phyloP scores from a whole-genome alignment of 2,797 vertebrate species.

The Syngnathus acus region DNA sequence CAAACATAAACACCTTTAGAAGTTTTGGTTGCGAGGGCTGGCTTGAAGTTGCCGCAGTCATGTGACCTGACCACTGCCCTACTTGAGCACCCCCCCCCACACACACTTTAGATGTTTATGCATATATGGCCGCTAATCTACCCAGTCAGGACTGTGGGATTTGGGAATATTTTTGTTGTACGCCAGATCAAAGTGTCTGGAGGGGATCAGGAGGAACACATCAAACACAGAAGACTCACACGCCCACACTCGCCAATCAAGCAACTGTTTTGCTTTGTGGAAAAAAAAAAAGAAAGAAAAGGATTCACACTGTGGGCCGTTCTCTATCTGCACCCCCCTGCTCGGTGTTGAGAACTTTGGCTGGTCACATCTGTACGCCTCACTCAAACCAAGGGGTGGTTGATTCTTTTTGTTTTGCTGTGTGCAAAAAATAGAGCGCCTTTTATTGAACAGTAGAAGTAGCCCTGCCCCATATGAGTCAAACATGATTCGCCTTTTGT shows the following conservation, averaged over 20 bases:
- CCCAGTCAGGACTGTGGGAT: slow-evolving; percentile 68
- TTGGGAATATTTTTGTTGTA: slow-evolving; percentile 72
- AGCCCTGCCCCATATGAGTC: slow-evolving; percentile 1
- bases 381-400: slow-evolving; percentile 21
- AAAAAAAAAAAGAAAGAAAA: slow-evolving; percentile 12
- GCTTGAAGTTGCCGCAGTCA: slow-evolving; percentile 58
- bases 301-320: slow-evolving; percentile 48
- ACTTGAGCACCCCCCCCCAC: slow-evolving; percentile 57
- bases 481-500: slow-evolving; percentile 49
- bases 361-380: slow-evolving; percentile 41
- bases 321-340: slow-evolving; percentile 42
- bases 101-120: slow-evolving; percentile 68
- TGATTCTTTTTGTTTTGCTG: background rate
- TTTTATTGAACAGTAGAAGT: no score
- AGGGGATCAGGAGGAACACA: slow-evolving; percentile 62
- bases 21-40: slow-evolving; percentile 50
- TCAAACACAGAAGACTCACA: slow-evolving; percentile 64
- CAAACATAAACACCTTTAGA: slow-evolving; percentile 67
- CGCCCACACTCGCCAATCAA: slow-evolving; percentile 65
- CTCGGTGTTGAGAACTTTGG: slow-evolving; percentile 39
- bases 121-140: slow-evolving; percentile 65
- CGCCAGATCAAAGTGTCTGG: slow-evolving; percentile 63
- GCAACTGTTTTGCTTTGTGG: slow-evolving; percentile 47
- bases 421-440: background rate
- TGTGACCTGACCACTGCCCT: slow-evolving; percentile 70